phyloP scores from a whole-genome alignment of 2,797 vertebrate genomes.

The Salarias fasciatus region DNA sequence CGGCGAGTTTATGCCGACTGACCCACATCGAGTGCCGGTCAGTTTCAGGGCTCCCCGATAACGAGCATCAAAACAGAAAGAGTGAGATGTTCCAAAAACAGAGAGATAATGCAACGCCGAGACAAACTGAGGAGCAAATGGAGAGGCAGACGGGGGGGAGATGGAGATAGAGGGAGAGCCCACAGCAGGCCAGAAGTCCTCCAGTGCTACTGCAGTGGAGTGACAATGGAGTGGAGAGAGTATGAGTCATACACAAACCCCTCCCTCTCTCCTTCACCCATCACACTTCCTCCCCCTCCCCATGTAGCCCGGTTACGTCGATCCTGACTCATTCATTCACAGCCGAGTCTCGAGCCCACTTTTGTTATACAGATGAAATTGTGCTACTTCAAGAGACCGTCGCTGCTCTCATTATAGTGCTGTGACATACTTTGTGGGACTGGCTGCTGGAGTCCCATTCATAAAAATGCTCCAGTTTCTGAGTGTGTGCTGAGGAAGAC shows the following conservation, averaged over 20 bases:
- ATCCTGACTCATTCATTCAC: constrained; percentile 78
- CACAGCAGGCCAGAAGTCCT: constrained; percentile 67
- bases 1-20: background rate
- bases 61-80: background rate
- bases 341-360: constrained; percentile 57
- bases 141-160: constrained; percentile 24
- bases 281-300: background rate
- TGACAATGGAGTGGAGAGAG: constrained; percentile 73
- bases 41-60: background rate
- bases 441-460: constrained; percentile 60
- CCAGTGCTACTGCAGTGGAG: constrained; percentile 72
- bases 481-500: constrained; percentile 27
- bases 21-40: background rate
- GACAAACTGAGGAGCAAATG: constrained; percentile 4
- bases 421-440: constrained; percentile 63
- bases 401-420: constrained; percentile 55
- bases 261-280: constrained; percentile 28
- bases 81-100: constrained; percentile 4
- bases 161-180: constrained; percentile 53
- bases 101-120: constrained; percentile 2
- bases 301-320: constrained; percentile 65
- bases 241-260: constrained; percentile 78
- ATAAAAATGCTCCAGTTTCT: constrained; percentile 58
- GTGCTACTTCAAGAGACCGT: constrained; percentile 66
- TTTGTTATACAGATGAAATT: constrained; percentile 69